Evolutionary conservation across 2,888 invertebrate species (phyloP).

Genomic region (Tiliacea aurago): DNA sequence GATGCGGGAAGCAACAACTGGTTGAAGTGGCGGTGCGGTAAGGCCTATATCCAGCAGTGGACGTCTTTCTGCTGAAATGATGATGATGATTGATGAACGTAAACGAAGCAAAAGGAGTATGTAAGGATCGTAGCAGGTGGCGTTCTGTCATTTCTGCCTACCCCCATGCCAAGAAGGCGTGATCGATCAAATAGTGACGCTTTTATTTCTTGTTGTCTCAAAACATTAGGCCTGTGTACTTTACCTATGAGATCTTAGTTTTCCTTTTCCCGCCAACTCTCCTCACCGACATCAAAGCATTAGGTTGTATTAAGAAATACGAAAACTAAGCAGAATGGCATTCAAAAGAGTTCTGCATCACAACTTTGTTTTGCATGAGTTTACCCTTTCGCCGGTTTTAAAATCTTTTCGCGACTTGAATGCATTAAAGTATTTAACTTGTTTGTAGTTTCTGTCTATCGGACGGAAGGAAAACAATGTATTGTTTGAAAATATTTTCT

Average conservation of each 20-base stretch:
- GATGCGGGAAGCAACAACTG: too few species aligned
- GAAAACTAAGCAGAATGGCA: conserved; percentile 89
- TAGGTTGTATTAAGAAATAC: conserved; percentile 89
- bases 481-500: conserved; percentile 23
- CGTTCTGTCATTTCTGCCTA: too few species aligned
- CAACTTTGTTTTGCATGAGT: conserved; percentile 88
- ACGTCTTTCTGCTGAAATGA: too few species aligned
- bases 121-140: too few species aligned
- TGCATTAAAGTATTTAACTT: conserved; percentile 79
- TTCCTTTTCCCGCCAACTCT: conserved; percentile 67
- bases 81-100: too few species aligned
- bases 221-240: too few species aligned
- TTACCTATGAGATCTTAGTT: neutral
- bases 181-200: neutral
- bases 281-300: conserved; percentile 71
- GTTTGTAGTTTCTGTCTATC: conserved; percentile 65
- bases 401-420: conserved; percentile 78
- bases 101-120: too few species aligned
- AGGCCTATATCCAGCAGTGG: too few species aligned
- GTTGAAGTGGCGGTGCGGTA: too few species aligned
- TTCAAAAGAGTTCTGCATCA: conserved; percentile 87
- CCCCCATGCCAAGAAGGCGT: too few species aligned
- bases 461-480: conserved; percentile 45
- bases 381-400: conserved; percentile 82
- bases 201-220: neutral